Percentiles rank a stretch among this genome's conserved stretches.
These are phyloP conservation scores for Cyphomyrus discorhynchus DNA, from an alignment of 2,113 vertebrate genomes.

Conservation along the genomic window DNA sequence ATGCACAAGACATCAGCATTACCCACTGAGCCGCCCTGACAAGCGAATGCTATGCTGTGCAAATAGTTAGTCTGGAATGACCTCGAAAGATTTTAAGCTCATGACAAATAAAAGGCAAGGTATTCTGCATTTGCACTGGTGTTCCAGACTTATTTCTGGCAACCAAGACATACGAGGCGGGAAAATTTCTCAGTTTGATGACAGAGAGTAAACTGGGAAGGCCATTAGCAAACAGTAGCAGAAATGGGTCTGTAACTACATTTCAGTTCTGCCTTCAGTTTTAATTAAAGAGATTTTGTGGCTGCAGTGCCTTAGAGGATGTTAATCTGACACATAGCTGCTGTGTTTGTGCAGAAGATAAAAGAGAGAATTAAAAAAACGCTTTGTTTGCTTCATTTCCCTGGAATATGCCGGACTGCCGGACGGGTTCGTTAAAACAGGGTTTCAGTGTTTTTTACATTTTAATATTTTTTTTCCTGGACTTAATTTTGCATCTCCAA, in stretches of 20 bases:
- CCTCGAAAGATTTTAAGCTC: not conserved
- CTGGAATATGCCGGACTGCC: conserved; percentile 47
- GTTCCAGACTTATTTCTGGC: not conserved
- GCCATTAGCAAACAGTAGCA: not conserved
- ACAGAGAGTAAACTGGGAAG: not conserved
- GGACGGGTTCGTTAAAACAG: conserved; percentile 41
- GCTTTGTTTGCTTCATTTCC: conserved; percentile 40
- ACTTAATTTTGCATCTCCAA: not conserved
- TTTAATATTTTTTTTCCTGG: not conserved
- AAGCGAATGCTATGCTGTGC: not conserved
- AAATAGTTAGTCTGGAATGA: not conserved
- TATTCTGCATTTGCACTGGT: not conserved
- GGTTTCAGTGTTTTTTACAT: conserved; percentile 51
- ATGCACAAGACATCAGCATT: not conserved
- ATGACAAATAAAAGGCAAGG: not conserved
- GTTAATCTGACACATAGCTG: conserved; percentile 53
- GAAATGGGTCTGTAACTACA: conserved; percentile 34
- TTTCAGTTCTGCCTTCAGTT: conserved; percentile 36
- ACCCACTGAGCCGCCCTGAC: not conserved
- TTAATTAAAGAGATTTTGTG: conserved; percentile 61
- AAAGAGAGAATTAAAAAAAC: conserved; percentile 54
- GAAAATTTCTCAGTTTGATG: not conserved
- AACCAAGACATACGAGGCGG: not conserved
- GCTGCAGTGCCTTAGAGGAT: conserved; percentile 45
- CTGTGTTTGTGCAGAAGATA: conserved; percentile 50